phyloP scores from a whole-genome alignment of 2,888 invertebrate species.

The Pecten maximus region DNA sequence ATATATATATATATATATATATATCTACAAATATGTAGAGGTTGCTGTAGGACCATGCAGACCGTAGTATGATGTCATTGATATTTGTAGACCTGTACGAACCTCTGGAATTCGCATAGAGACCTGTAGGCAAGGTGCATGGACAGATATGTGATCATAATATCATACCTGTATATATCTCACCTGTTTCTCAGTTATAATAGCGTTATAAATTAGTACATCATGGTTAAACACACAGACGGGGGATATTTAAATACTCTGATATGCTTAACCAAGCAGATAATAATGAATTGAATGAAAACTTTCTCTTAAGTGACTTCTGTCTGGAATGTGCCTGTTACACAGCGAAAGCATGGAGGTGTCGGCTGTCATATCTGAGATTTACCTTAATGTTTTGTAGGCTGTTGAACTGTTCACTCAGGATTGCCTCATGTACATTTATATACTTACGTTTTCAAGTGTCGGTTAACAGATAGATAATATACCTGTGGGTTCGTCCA shows the following conservation, averaged over 20 bases:
- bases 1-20: neutral
- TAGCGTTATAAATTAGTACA: neutral
- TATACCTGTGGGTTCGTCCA: neutral
- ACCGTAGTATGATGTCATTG: neutral
- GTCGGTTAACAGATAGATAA: neutral
- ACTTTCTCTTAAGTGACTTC: neutral
- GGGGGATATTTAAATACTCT: slow-evolving; percentile 18
- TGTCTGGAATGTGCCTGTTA: slow-evolving; percentile 5
- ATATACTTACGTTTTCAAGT: slow-evolving; percentile 33
- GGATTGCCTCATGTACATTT: slow-evolving; percentile 25
- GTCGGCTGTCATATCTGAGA: slow-evolving; percentile 9
- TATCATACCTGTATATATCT: neutral
- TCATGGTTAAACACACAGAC: neutral
- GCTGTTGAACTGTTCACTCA: slow-evolving; percentile 19
- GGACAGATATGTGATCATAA: neutral
- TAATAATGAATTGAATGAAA: slow-evolving; percentile 25
- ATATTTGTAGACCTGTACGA: neutral
- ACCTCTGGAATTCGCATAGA: neutral
- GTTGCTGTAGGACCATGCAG: neutral
- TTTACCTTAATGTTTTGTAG: neutral
- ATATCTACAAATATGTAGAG: neutral
- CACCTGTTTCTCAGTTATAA: neutral
- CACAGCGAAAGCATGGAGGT: neutral
- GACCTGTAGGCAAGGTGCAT: slow-evolving; percentile 1
- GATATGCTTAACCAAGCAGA: slow-evolving; percentile 25